Evolutionary conservation across 2,113 vertebrate species (phyloP).

Genomic region (Anarrhichthys ocellatus): DNA sequence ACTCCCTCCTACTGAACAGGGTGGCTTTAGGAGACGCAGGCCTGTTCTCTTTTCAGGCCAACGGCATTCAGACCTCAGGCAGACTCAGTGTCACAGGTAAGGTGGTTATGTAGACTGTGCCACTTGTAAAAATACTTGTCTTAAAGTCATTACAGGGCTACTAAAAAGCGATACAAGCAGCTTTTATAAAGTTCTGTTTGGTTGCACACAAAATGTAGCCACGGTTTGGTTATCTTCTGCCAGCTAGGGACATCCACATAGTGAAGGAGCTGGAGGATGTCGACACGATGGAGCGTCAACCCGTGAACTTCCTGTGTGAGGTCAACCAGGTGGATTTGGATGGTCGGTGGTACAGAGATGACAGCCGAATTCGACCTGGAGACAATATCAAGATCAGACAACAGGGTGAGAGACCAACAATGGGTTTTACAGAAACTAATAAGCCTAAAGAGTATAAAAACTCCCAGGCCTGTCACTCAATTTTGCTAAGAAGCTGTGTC

Average conservation of each 20-base stretch:
- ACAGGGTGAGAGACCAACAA: conserved; percentile 83
- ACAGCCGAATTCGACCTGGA: conserved; percentile 84
- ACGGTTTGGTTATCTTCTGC: conserved; percentile 35
- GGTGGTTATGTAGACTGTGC: not conserved
- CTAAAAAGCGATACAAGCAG: not conserved
- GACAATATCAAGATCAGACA: conserved; percentile 90
- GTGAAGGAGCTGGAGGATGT: conserved; percentile 87
- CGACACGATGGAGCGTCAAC: conserved; percentile 88
- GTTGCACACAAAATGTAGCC: not conserved
- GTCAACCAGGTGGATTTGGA: conserved; percentile 92
- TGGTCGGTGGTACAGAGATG: conserved; percentile 91
- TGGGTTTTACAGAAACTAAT: not conserved
- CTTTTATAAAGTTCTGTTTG: not conserved
- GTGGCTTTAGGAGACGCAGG: conserved; percentile 87
- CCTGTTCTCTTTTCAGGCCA: conserved; percentile 87
- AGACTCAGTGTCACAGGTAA: conserved; percentile 89
- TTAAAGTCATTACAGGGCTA: not conserved
- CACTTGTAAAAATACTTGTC: not conserved
- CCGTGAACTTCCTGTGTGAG: conserved; percentile 88
- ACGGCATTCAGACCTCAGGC: conserved; percentile 86
- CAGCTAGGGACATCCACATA: conserved; percentile 90
- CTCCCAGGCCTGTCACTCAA: not conserved
- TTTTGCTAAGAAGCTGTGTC: not conserved
- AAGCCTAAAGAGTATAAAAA: not conserved
- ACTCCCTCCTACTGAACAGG: conserved; percentile 84